Evolutionary conservation across 2,797 vertebrate species (phyloP).

Genomic region (Paedocypris micromegethes): DNA sequence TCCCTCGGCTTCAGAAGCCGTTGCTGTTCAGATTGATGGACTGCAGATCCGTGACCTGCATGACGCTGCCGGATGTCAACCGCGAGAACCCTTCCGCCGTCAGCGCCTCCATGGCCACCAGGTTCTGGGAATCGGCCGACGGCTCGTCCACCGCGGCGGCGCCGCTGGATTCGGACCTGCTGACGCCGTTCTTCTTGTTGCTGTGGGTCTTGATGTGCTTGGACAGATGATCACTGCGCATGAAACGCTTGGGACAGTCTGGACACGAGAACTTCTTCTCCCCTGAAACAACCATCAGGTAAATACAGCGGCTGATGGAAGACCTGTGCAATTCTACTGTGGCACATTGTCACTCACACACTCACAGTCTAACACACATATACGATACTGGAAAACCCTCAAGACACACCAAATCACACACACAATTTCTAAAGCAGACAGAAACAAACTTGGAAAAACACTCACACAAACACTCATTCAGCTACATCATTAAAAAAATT

Average conservation of each 20-base stretch:
- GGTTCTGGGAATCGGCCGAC: slow-evolving; percentile 67
- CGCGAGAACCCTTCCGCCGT: slow-evolving; percentile 87
- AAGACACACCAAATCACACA: too few relatives aligned
- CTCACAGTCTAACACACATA: too few relatives aligned
- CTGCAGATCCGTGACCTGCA: slow-evolving; percentile 90
- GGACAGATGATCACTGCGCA: slow-evolving; percentile 95
- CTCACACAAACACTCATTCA: too few relatives aligned
- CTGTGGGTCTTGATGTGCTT: slow-evolving; percentile 95
- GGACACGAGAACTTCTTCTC: slow-evolving; percentile 89
- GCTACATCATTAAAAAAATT: too few relatives aligned
- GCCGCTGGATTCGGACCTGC: slow-evolving; percentile 60
- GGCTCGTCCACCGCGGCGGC: slow-evolving; percentile 67
- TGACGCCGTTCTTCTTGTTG: slow-evolving; percentile 78
- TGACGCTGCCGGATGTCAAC: slow-evolving; percentile 85
- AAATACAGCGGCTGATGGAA: not conserved
- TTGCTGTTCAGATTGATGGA: slow-evolving; percentile 87
- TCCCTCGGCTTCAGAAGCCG: slow-evolving; percentile 71
- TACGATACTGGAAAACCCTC: too few relatives aligned
- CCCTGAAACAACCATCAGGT: slow-evolving; percentile 59
- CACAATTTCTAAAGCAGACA: too few relatives aligned
- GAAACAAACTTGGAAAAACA: too few relatives aligned
- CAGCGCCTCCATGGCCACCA: slow-evolving; percentile 90
- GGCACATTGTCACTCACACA: too few relatives aligned
- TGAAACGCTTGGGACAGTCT: slow-evolving; percentile 94
- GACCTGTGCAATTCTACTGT: too few relatives aligned